Evolutionary conservation across 2,888 invertebrate species (phyloP), one percentile per base, ranked within the genome.

Genomic region (Dasypolia templi): DNA sequence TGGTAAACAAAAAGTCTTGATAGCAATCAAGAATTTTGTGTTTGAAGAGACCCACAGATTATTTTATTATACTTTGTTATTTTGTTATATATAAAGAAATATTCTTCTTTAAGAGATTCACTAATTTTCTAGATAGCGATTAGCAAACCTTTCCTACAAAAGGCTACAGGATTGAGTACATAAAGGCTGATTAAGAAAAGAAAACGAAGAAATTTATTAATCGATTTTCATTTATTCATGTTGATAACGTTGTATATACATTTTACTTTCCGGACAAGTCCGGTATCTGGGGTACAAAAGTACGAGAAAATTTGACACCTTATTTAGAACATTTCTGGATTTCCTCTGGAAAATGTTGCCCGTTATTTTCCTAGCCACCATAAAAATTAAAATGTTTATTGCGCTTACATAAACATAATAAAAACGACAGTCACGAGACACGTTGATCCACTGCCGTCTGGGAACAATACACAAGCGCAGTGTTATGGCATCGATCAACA

Each of bases 401-500:
- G 12, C 14, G 53, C 32, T 56, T 6, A 39, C 14, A 73, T 59
- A 46, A 66, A 49, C 11, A 59, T 49, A 32, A 56, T 51, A 61
- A 44, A n/a, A 76, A 59, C 44, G 14, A 32, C 14, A n/a, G 56
- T 72, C 78, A 64, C 62, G 63, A 72, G 29, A 59, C 39, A 65
- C 46, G 62, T 29, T 62, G 32, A 58, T 71, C 51, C 46, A 35
- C 44, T 56, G 59, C 53, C 64, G 64, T 74, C 70, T 76, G 76
- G 65, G 42, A 79, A 82, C 77, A 82, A 84, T 79, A 65, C 59
- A 9, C 12, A 55, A 65, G 70, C 49, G 62, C 66, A 58, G 42
- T 74, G 49, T 74, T 74, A 71, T 80, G 69, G 61, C 49, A 64
- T 56, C 69, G 61, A 79, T 79, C 76, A 80, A 74, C 78, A 76